Evolutionary conservation across 2,113 vertebrate species (phyloP), one percentile per base, ranked within the genome.

Genomic region (Bubalus kerabau): DNA sequence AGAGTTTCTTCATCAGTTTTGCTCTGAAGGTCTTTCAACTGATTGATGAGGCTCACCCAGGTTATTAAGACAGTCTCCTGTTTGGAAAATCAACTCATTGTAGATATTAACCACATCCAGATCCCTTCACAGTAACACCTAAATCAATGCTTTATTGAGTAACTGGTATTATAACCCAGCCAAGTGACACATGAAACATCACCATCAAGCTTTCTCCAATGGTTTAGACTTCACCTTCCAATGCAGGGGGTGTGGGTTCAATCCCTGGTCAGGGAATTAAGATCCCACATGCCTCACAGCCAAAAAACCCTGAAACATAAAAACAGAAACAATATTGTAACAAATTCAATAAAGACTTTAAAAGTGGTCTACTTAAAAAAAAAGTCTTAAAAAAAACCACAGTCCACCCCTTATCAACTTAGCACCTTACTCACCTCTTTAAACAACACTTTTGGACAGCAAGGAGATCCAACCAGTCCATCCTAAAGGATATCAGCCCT

Each of bases 1-100:
- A 52, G 48, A 71, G 30, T 90, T 95, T 85, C 40, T 95, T 89
- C 32, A 10, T 62, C 28, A 26, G 14, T 81, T 94, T 91, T 59
- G 60, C 3, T 87, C 62, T 64, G 56, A 74, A 67, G 10, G 32
- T 8, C 56, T 52, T 90, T 93, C 74, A 78, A 54, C 9, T 54
- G 52, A 64, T 46, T 67, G 24, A 54, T 54, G 46, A 78, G 57
- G 14, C 17, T 67, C 6, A 2, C 36, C 8, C n/a, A 60, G 40
- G 48, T 60, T 52, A 76, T 30, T 54, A 54, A 82, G 26, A 82
- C 12, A 54, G 50, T 54, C 50, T 82, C 80, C 48, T 82, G 30
- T 32, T 52, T 52, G n/a, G 21, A 85, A 90, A 94, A 14, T 62
- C 46, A 90, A 14, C 11, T 23, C 9, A 78, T 30, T 78, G 15